A percentile compares a stretch with the other conserved stretches of the same genome.
These are phyloP conservation scores for Lysandra coridon DNA, from an alignment of 2,888 invertebrate genomes.

Conservation along the genomic window DNA sequence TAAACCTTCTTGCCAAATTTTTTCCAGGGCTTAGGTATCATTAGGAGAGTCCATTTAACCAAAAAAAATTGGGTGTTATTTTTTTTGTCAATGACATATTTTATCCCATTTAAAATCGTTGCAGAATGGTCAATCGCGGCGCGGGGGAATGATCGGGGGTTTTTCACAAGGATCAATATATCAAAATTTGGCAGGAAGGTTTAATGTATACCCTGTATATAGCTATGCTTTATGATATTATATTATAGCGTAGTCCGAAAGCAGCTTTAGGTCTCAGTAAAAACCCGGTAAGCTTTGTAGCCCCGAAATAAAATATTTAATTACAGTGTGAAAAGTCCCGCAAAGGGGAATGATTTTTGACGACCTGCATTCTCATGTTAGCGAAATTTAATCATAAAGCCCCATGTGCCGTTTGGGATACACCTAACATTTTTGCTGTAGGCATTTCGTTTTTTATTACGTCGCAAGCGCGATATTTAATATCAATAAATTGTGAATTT, in stretches of 20 bases:
- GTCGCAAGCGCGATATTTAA: background rate
- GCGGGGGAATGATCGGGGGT: no score
- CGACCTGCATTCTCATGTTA: slow-evolving; percentile 37
- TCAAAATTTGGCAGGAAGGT: no score
- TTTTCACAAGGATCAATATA: no score
- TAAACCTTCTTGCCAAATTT: no score
- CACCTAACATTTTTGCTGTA: background rate
- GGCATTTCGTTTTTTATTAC: slow-evolving; percentile 21
- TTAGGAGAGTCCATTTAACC: no score
- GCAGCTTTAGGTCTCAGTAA: slow-evolving; percentile 47
- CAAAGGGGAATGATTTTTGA: slow-evolving; percentile 37
- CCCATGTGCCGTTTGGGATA: background rate
- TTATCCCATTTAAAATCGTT: no score
- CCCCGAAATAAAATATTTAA: slow-evolving; percentile 72
- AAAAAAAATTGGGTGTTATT: no score
- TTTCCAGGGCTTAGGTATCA: no score
- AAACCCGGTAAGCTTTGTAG: slow-evolving; percentile 60
- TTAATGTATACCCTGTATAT: no score
- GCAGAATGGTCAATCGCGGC: no score
- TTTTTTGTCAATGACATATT: no score
- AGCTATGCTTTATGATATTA: no score
- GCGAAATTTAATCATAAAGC: slow-evolving; percentile 30
- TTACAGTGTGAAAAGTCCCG: slow-evolving; percentile 63
- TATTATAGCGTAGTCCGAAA: background rate
- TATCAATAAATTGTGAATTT: background rate